Evolutionary conservation across 2,797 vertebrate species (phyloP).

Genomic region (Margarornis squamiger): DNA sequence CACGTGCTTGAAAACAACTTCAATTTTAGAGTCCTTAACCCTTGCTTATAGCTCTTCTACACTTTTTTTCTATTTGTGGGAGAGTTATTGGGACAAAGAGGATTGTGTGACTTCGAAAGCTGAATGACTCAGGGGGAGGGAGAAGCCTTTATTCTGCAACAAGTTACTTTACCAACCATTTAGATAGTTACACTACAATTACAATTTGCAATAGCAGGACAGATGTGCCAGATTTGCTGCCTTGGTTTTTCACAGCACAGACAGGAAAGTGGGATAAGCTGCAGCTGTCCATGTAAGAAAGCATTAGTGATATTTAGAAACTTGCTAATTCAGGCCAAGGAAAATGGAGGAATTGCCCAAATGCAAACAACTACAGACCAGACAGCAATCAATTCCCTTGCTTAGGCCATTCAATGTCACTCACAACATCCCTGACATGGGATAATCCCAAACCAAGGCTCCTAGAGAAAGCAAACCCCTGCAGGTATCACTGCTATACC

Average conservation of each 20-base stretch:
- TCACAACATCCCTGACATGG: background rate
- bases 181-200: background rate
- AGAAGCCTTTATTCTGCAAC: background rate
- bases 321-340: background rate
- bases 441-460: background rate
- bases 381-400: background rate
- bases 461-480: background rate
- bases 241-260: background rate
- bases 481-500: accelerated
- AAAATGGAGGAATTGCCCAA: background rate
- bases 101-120: background rate
- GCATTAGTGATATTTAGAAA: background rate
- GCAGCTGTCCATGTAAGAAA: background rate
- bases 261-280: background rate
- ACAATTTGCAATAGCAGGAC: background rate
- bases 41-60: background rate
- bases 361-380: background rate
- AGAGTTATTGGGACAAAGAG: background rate
- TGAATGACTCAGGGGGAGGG: accelerated
- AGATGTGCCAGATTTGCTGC: background rate
- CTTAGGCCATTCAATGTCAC: background rate
- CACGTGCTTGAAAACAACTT: background rate
- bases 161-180: background rate
- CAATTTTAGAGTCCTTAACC: background rate
- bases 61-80: background rate